A percentile compares a stretch with the other conserved stretches of the same genome.
These are phyloP conservation scores for Paraplagusia blochii DNA, from an alignment of 2,113 vertebrate genomes.

Conservation along the genomic window DNA sequence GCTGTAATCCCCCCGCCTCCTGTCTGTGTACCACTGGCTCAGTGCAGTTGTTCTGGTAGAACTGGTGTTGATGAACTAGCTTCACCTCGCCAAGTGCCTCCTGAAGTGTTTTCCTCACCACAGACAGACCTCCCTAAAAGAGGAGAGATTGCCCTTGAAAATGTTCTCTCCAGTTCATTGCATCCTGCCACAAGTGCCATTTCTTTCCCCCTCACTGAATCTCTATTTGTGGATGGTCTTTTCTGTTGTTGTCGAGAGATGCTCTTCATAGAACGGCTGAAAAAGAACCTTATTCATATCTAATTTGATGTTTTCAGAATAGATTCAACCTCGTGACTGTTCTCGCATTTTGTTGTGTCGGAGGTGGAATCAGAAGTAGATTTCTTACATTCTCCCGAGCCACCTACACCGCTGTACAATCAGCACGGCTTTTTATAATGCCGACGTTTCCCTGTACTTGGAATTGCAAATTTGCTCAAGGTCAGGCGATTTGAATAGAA, in stretches of 20 bases:
- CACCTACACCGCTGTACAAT: background rate
- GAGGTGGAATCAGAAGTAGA: background rate
- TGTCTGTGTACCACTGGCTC: slow-evolving; percentile 20
- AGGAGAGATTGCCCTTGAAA: slow-evolving; percentile 56
- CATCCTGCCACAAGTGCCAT: slow-evolving; percentile 17
- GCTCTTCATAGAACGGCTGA: slow-evolving; percentile 5
- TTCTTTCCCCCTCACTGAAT: slow-evolving; percentile 11
- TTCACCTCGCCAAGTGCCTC: slow-evolving; percentile 45
- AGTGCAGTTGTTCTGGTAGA: slow-evolving; percentile 44
- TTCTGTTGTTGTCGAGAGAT: slow-evolving; percentile 12
- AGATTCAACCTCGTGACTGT: background rate
- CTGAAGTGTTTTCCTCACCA: slow-evolving; percentile 50
- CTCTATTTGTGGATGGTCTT: slow-evolving; percentile 5
- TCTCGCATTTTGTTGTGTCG: background rate
- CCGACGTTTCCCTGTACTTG: slow-evolving; percentile 2
- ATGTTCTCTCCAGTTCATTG: slow-evolving; percentile 33
- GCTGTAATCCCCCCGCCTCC: slow-evolving; percentile 28
- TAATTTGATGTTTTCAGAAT: background rate
- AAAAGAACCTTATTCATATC: slow-evolving; percentile 13
- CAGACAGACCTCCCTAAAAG: slow-evolving; percentile 50
- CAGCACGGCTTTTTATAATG: background rate
- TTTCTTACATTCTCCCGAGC: background rate
- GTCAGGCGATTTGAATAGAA: background rate
- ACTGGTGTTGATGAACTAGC: slow-evolving; percentile 57
- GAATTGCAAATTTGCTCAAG: slow-evolving; percentile 10